Evolutionary conservation across 2,888 invertebrate genomes (phyloP).

Genomic region (Chrysotoxum bicinctum): DNA sequence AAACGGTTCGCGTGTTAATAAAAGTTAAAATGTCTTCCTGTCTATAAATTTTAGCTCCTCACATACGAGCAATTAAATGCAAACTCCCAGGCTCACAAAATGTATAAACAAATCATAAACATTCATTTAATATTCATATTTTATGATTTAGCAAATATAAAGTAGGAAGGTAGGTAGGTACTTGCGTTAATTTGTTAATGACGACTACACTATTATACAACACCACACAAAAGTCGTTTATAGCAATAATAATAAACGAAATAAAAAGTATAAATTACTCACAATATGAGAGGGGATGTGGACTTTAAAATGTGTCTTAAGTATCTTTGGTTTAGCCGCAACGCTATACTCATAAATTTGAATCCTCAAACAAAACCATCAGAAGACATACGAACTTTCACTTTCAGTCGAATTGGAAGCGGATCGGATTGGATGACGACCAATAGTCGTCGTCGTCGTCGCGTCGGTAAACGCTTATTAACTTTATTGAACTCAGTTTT

Average conservation of each 20-base stretch:
- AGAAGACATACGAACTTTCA: conserved; percentile 44
- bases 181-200: conserved; percentile 25
- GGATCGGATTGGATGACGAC: neutral
- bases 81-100: conserved; percentile 34
- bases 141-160: conserved; percentile 60
- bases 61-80: conserved; percentile 50
- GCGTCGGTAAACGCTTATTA: conserved; percentile 59
- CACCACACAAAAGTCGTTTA: conserved; percentile 28
- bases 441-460: neutral
- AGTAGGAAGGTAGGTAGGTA: conserved; percentile 3
- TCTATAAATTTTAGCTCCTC: neutral
- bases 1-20: conserved; percentile 41
- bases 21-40: neutral
- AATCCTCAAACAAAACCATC: neutral
- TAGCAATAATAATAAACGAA: conserved; percentile 49
- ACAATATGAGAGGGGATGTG: conserved; percentile 9
- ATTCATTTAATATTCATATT: conserved; percentile 71
- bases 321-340: conserved; percentile 36
- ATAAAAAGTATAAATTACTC: conserved; percentile 49
- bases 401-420: conserved; percentile 39
- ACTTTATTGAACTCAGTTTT: conserved; percentile 61
- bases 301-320: conserved; percentile 58
- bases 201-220: conserved; percentile 17
- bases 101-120: conserved; percentile 70
- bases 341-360: conserved; percentile 48